Conservation (phyloP, 1,140 invertebrate genomes). For the silkworm (Bombyx mori) region ASM3026992v2 NC_085127.1:8674501-8675000, state of each 20-base stretch:
- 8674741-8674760: slow-evolving; percentile 40
- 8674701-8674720: slow-evolving; percentile 39
- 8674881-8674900: neutral
- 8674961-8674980: no score
- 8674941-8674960: no score
- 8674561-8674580: slow-evolving; percentile 27
- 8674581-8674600: slow-evolving; percentile 61
- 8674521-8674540: slow-evolving; percentile 31
- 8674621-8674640: slow-evolving; percentile 64
- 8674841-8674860: neutral
- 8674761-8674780: slow-evolving; percentile 38
- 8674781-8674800: slow-evolving; percentile 34
- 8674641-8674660: slow-evolving; percentile 59
- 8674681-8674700: slow-evolving; percentile 50
- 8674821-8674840: neutral
- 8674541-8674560: slow-evolving; percentile 45
- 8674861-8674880: neutral
- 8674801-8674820: slow-evolving; percentile 12
- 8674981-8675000: no score
- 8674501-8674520: slow-evolving; percentile 28
- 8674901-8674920: no score
- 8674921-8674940: no score
- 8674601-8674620: slow-evolving; percentile 59
- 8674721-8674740: slow-evolving; percentile 39
- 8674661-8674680: slow-evolving; percentile 58